Evolutionary conservation across 2,797 vertebrate species (phyloP), one percentile per base, ranked within the genome.

Genomic region (Mallotus villosus): DNA sequence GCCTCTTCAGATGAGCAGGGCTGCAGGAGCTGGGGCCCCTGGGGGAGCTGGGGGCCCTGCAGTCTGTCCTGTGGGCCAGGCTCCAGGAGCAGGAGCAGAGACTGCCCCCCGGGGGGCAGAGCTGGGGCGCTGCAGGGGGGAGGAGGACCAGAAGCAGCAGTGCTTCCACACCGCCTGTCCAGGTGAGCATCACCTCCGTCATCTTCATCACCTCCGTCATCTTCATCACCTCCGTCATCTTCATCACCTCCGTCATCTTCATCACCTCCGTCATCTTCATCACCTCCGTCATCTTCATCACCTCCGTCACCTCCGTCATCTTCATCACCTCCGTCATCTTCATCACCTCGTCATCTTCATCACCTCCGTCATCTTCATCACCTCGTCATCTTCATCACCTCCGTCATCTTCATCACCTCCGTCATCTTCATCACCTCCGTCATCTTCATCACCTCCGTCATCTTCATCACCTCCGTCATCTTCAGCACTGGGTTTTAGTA

Each of bases 141-240:
- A 85, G 0, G 85, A 87, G 19, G 21, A 37, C 0, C 90, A 96
- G 78, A 88, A 80, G 17, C 93, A 90, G 77, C 92, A 94, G 71
- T 97, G 96, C 84, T 97, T 96, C 77, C 82, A 70, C 0, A 80
- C 77, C 9, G 92, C 94, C 79, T 98, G 96, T 53, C 92, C 95
- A 1, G 91, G 96, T 96, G 76, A 82, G 79, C 24, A 71, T 11
- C 8, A 22, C 9, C 22, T 19, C 19, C 25, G 4, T 32, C 6
- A 46, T 17, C 5, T 25, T 67, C 65, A 25, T 55, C 24, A 3
- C 9, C 22, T 19, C 19, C 25, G 4, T 32, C 6, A 46, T 17
- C 5, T 25, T 67, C 24, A 71, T 11, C 8, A 22, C 9, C 22
- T 19, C 19, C 25, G 4, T 32, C 6, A 46, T 17, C 5, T 25